These are phyloP conservation scores for Boloria selene DNA, from an alignment of 2,888 invertebrate genomes.

Conservation along the genomic window DNA sequence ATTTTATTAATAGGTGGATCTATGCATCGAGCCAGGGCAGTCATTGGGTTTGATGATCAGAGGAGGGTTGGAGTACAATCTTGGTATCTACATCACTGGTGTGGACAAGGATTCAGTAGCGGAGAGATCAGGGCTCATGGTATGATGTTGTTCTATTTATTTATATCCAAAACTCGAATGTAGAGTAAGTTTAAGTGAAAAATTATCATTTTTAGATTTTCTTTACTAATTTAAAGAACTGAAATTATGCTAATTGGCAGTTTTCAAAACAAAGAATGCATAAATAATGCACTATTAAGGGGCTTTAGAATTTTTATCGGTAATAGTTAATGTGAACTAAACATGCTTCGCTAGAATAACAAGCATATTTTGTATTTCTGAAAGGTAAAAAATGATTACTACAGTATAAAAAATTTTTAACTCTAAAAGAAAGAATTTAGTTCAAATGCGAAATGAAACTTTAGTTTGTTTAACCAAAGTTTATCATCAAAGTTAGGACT, in stretches of 20 bases:
- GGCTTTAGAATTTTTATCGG: not conserved
- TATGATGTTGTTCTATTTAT: conserved; percentile 52
- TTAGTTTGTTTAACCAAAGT: conserved; percentile 3
- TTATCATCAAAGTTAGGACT: not conserved
- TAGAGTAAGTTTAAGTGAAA: not conserved
- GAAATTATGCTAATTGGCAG: too few relatives aligned
- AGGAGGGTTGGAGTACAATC: conserved; percentile 96
- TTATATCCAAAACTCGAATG: not conserved
- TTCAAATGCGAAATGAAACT: not conserved
- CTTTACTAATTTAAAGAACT: too few relatives aligned
- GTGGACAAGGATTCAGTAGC: conserved; percentile 97
- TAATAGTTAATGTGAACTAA: conserved; percentile 2
- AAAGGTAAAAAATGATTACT: not conserved
- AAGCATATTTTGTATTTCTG: not conserved
- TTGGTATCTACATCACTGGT: conserved; percentile 97
- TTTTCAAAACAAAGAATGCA: too few relatives aligned
- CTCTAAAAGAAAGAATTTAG: not conserved
- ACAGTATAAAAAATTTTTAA: not conserved
- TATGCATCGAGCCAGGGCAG: conserved; percentile 94
- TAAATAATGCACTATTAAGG: too few relatives aligned
- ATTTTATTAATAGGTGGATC: conserved; percentile 85
- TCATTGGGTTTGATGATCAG: conserved; percentile 96
- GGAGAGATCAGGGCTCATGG: conserved; percentile 94
- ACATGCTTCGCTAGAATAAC: conserved; percentile 10
- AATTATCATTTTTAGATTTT: not conserved